Conservation (phyloP, 2,797 vertebrate species). For the Tragelaphus eurycerus region DNA sequence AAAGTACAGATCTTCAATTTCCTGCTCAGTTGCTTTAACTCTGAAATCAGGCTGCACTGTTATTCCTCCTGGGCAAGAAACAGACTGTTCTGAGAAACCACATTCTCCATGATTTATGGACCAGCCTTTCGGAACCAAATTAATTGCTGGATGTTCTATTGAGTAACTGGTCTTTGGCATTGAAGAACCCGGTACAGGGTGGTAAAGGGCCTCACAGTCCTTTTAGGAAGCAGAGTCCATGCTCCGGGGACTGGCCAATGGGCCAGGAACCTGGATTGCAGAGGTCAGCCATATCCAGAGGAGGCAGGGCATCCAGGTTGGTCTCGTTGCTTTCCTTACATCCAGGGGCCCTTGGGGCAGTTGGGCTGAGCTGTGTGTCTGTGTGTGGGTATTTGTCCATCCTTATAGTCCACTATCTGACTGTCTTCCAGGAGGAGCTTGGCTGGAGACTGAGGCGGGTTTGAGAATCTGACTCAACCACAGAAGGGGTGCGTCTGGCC, state of each 20-base stretch:
- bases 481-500: background rate
- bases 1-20: background rate
- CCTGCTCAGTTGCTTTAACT: background rate
- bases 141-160: background rate
- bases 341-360: fast-evolving
- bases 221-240: background rate
- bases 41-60: background rate
- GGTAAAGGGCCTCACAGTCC: background rate
- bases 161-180: background rate
- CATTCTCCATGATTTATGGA: background rate
- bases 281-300: background rate
- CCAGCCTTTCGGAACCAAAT: background rate
- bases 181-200: background rate
- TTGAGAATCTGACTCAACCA: background rate
- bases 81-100: background rate
- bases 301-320: background rate
- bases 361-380: background rate
- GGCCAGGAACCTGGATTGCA: background rate
- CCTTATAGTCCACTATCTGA: background rate
- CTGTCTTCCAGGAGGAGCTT: background rate
- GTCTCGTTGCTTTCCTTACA: background rate
- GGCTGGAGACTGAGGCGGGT: background rate
- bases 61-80: background rate
- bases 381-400: background rate
- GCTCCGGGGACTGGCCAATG: fast-evolving